A percentile compares a stretch with the other conserved stretches of the same genome.
phyloP scores from a whole-genome alignment of 1,140 invertebrate genomes.

The Caenorhabditis inopinata region DNA sequence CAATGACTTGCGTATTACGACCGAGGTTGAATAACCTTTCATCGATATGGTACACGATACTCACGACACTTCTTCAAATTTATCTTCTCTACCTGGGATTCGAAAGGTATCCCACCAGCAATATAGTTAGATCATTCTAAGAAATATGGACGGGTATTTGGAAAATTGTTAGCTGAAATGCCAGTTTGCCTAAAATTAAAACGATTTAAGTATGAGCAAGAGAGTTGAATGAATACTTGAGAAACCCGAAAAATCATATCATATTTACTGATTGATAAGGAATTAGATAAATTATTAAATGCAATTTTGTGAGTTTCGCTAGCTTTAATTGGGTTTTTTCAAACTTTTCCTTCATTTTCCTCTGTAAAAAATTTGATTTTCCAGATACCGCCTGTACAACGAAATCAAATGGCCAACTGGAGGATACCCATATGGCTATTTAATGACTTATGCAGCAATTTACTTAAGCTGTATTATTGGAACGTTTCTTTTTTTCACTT shows the following conservation, averaged over 20 bases:
- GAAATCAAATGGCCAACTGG: conserved; percentile 65
- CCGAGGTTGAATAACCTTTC: conserved; percentile 30
- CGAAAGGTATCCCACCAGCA: conserved; percentile 51
- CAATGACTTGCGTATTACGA: background rate
- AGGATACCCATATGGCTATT: conserved; percentile 56
- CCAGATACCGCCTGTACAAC: conserved; percentile 59
- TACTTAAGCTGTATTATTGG: conserved; percentile 58
- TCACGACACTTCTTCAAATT: conserved; percentile 53
- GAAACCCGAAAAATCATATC: background rate
- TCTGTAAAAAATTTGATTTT: background rate
- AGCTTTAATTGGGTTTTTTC: too few species aligned
- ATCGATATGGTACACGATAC: conserved; percentile 57
- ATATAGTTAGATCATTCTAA: background rate
- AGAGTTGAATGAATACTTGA: background rate
- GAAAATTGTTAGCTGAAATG: too few species aligned
- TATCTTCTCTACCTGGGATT: conserved; percentile 63
- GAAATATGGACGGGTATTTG: background rate
- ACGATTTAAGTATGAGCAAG: too few species aligned
- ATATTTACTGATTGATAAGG: too few species aligned
- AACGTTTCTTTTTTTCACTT: conserved; percentile 53
- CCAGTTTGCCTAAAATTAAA: too few species aligned
- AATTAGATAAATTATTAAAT: too few species aligned
- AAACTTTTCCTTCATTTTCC: too few species aligned
- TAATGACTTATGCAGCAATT: conserved; percentile 54
- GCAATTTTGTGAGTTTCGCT: too few species aligned